Evolutionary conservation across 2,888 invertebrate species (phyloP).

Genomic region (Polydrusus tereticollis): DNA sequence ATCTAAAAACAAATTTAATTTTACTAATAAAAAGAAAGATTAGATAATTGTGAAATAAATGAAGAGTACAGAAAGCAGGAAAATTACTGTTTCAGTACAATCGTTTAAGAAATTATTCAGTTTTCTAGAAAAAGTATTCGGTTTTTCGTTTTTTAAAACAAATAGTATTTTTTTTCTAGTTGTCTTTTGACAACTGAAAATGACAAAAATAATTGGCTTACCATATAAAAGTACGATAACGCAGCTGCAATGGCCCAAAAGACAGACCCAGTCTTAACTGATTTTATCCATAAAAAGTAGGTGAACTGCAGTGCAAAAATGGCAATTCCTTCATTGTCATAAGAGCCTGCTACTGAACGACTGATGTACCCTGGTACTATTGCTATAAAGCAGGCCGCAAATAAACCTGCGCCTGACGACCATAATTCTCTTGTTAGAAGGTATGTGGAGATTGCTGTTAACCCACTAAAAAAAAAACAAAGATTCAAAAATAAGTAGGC

Average conservation of each 20-base stretch:
- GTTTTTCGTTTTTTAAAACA: no score
- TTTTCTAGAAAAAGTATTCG: no score
- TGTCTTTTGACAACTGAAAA: neutral
- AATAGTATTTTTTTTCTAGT: neutral
- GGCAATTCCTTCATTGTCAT: conserved; percentile 99
- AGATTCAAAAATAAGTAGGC: neutral
- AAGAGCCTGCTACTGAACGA: conserved; percentile 98
- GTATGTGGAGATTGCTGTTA: conserved; percentile 98
- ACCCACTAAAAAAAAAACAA: conserved; percentile 79
- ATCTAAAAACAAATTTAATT: no score
- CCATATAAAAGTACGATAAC: conserved; percentile 99
- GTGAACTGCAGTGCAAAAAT: conserved; percentile 99
- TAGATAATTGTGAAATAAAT: no score
- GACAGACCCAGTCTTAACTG: conserved; percentile 97
- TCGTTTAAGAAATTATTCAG: no score
- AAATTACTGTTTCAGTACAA: no score
- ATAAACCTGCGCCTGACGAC: conserved; percentile 95
- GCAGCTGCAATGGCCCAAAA: conserved; percentile 97
- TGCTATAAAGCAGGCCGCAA: conserved; percentile 99
- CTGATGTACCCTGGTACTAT: conserved; percentile 99
- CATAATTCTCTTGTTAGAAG: conserved; percentile 97
- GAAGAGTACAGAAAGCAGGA: no score
- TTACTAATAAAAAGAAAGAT: no score
- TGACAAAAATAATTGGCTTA: conserved; percentile 64
- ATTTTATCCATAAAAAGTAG: conserved; percentile 97